A percentile compares a stretch with the other conserved stretches of the same genome.
Evolutionary conservation across 2,113 vertebrate genomes (phyloP).

Genomic region (Forbesichthys papilliferus): DNA sequence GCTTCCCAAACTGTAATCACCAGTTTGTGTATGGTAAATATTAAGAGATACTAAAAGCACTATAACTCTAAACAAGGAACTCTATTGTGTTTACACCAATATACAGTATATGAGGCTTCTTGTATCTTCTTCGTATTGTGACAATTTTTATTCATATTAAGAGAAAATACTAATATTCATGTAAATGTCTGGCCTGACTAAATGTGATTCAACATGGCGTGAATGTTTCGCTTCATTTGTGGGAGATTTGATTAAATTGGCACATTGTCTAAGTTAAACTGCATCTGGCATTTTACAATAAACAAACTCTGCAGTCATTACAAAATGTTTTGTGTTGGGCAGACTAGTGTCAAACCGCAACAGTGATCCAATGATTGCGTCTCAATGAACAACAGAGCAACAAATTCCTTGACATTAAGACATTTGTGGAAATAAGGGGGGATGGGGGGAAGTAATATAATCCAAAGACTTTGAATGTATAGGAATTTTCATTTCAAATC

Average conservation of each 20-base stretch:
- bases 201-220: too few relatives aligned
- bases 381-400: background rate
- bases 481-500: background rate
- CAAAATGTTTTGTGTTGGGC: background rate
- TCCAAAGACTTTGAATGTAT: background rate
- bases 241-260: constrained; percentile 3
- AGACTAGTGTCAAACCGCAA: background rate
- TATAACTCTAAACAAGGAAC: background rate
- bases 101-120: constrained; percentile 11
- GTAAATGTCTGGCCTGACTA: background rate
- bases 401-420: background rate
- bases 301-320: background rate
- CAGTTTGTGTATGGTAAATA: constrained; percentile 45
- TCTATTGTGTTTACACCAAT: background rate
- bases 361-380: background rate
- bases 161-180: too few relatives aligned
- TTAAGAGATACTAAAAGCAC: background rate
- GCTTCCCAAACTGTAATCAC: constrained; percentile 57
- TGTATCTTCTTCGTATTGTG: background rate
- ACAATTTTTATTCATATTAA: constrained; percentile 11
- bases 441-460: background rate
- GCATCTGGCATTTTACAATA: constrained; percentile 23
- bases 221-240: too few relatives aligned
- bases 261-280: constrained; percentile 35
- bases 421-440: background rate